Conservation (phyloP, 2,797 vertebrate genomes). For the Pantherophis vulpinus region DNA sequence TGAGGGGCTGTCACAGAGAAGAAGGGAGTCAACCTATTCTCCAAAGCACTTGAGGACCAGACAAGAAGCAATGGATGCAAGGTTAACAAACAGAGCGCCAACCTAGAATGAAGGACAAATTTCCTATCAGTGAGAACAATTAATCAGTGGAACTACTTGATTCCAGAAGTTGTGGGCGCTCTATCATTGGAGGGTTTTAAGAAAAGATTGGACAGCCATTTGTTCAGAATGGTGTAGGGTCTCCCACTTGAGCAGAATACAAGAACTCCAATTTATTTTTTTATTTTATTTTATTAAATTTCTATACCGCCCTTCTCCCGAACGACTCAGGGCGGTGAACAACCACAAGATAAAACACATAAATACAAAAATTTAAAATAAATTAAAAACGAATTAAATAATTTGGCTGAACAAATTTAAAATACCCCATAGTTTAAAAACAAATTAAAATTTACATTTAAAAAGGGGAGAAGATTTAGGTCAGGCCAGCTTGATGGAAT, state of each 20-base stretch:
- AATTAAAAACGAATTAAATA: no score
- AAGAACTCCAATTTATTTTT: neutral
- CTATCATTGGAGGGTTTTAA: neutral
- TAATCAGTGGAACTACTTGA: neutral
- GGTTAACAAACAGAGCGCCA: neutral
- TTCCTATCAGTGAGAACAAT: neutral
- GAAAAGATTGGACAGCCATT: neutral
- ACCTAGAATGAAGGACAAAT: neutral
- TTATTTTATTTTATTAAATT: no score
- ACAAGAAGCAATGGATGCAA: neutral
- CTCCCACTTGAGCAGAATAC: neutral
- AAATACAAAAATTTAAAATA: no score
- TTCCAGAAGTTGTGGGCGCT: neutral
- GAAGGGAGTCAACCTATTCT: neutral
- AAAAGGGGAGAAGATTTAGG: no score
- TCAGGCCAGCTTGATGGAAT: no score
- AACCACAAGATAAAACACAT: no score
- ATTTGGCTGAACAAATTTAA: no score
- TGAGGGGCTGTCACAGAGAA: neutral
- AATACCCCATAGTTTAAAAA: no score
- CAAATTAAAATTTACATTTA: no score
- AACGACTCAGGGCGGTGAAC: no score
- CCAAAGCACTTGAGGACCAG: neutral
- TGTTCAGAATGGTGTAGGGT: neutral
- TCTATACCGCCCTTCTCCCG: no score